Evolutionary conservation across 2,113 vertebrate species (phyloP).

Genomic region (Condylura cristata): DNA sequence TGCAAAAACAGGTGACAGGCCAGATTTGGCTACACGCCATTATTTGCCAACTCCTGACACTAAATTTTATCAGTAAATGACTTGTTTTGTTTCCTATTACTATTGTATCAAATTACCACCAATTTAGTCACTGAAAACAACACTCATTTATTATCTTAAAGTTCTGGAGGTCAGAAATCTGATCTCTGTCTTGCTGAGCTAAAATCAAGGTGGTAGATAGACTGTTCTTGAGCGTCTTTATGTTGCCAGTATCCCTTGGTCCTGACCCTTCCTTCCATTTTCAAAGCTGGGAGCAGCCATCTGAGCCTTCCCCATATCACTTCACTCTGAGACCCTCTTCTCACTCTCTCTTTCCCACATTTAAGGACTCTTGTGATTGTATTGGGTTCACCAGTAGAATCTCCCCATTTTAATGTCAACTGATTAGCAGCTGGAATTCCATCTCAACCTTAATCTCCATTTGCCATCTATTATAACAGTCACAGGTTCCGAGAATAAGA

Average conservation of each 20-base stretch:
- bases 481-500: neutral
- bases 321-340: neutral
- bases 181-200: neutral
- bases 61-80: slow-evolving; percentile 7
- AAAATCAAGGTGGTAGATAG: neutral
- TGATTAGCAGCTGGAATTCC: slow-evolving; percentile 7
- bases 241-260: neutral
- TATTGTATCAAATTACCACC: slow-evolving; percentile 5
- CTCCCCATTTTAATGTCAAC: neutral
- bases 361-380: neutral
- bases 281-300: neutral
- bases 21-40: neutral
- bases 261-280: neutral
- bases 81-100: neutral
- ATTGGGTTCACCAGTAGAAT: neutral
- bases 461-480: neutral
- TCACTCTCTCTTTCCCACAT: neutral
- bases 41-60: neutral
- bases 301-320: neutral
- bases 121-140: slow-evolving; percentile 10
- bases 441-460: neutral
- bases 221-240: neutral
- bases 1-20: neutral
- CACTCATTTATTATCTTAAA: neutral
- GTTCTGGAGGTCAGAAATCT: neutral